Conservation (phyloP, 1,140 invertebrate genomes). For the Danaus melanippus region DNA sequence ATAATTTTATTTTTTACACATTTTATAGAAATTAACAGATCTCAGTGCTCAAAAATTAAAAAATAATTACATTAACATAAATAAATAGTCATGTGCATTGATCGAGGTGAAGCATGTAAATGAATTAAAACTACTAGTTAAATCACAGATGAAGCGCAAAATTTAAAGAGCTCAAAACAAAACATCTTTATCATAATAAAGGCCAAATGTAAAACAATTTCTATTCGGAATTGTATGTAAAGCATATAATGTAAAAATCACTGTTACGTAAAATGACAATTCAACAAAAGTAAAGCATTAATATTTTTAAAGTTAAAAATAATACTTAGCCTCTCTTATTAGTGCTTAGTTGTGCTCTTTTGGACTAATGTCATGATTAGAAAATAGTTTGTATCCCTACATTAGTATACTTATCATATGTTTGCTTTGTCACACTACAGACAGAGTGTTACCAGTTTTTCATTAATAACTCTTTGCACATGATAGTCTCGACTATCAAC, state of each 20-base stretch:
- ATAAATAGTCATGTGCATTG: slow-evolving; percentile 67
- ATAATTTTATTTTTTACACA: slow-evolving; percentile 36
- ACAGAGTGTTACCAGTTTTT: too few relatives aligned
- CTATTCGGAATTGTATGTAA: not conserved
- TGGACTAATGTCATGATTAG: slow-evolving; percentile 27
- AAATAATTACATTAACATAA: slow-evolving; percentile 62
- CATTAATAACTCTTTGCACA: too few relatives aligned
- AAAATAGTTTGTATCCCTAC: slow-evolving; percentile 20
- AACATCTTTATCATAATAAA: slow-evolving; percentile 1
- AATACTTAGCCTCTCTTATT: slow-evolving; percentile 20
- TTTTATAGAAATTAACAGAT: slow-evolving; percentile 68
- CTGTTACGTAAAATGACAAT: not conserved
- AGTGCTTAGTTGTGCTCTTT: slow-evolving; percentile 16
- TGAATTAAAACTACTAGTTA: slow-evolving; percentile 54
- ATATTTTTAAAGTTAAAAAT: slow-evolving; percentile 10
- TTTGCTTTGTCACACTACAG: too few relatives aligned
- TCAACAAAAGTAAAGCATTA: slow-evolving; percentile 3
- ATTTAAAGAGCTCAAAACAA: slow-evolving; percentile 51
- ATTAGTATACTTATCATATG: too few relatives aligned
- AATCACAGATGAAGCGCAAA: slow-evolving; percentile 62
- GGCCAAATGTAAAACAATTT: slow-evolving; percentile 4
- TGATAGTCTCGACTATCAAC: too few relatives aligned
- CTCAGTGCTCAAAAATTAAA: slow-evolving; percentile 65
- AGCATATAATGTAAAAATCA: not conserved
- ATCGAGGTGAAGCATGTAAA: slow-evolving; percentile 51